Conservation (phyloP, 2,797 vertebrate species). For the Prionace glauca region DNA sequence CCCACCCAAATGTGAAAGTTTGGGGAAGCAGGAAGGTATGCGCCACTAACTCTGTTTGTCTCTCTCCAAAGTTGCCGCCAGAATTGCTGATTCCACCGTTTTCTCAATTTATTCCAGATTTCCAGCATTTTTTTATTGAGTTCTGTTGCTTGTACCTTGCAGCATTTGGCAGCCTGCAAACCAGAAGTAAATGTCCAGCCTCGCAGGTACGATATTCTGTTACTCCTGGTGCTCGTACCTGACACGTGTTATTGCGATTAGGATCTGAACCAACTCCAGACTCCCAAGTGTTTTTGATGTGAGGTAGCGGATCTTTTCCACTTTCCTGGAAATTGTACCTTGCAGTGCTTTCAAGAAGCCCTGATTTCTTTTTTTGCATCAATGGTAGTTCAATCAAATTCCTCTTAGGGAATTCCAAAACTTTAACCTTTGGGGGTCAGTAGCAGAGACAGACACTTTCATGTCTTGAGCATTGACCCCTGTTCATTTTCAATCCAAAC, state of each 20-base stretch:
- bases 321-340: constrained; percentile 49
- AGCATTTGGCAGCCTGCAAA: neutral
- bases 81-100: too few species aligned
- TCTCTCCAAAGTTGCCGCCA: too few species aligned
- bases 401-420: constrained; percentile 64
- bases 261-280: constrained; percentile 23
- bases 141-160: neutral
- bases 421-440: constrained; percentile 62
- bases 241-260: neutral
- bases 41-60: too few species aligned
- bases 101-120: neutral
- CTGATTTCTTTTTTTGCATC: constrained; percentile 52
- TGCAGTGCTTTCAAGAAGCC: constrained; percentile 50
- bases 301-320: constrained; percentile 30
- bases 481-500: constrained; percentile 59
- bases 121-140: neutral
- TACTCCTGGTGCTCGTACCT: neutral
- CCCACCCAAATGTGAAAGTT: too few species aligned
- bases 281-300: constrained; percentile 40
- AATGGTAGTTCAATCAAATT: constrained; percentile 60
- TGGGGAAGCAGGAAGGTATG: too few species aligned
- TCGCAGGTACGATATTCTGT: neutral
- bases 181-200: neutral
- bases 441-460: constrained; percentile 55
- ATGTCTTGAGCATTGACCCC: constrained; percentile 59